Evolutionary conservation across 2,797 vertebrate species (phyloP), one percentile per base, ranked within the genome.

Genomic region (Paratrypauchen microcephalus): DNA sequence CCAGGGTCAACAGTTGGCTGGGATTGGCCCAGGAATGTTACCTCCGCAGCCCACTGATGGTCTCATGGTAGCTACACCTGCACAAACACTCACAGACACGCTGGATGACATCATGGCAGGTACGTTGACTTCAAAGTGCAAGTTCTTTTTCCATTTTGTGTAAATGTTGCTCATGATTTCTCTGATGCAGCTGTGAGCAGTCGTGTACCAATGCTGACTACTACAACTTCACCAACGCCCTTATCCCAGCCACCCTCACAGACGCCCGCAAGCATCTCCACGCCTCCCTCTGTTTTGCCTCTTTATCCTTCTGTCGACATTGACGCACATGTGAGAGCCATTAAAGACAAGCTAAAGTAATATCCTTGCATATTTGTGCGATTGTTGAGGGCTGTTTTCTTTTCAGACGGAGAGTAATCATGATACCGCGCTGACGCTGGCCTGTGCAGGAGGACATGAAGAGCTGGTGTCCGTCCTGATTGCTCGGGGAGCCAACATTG

Each of bases 51-150:
- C 96, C 86, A 92, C 96, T 82, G 96, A 99, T 75, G 97, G 96
- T 91, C 95, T 99, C 92, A 98, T 99, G 98, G 97, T 99, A 91
- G 98, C 97, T 86, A 96, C 97, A 87, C 97, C 97, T 87, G 97
- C 98, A 88, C 98, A 99, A 94, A 99, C 96, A 83, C 97, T 99
- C 93, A 98, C 96, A 88, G 97, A 99, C 94, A 99, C 97, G 92
- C 96, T 99, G 92, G 97, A 99, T 90, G 97, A 99, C 94, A 97
- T 99, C 93, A 98, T 99, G 96, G 95, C 96, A 91, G 97, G 98
- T 95, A 90, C 87, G 94, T 56, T 16, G 9, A 30, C 4, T 47
- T 66, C 21, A 21, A 4, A n/a, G 50, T 52, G 41, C 18, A 4
- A 12, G 8, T 6, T 23, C 15, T 45, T 13, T 47, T 21, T 36